Evolutionary conservation across 1,140 invertebrate species (phyloP), one percentile per base, ranked within the genome.

Genomic region (Thaumetopoea pityocampa): DNA sequence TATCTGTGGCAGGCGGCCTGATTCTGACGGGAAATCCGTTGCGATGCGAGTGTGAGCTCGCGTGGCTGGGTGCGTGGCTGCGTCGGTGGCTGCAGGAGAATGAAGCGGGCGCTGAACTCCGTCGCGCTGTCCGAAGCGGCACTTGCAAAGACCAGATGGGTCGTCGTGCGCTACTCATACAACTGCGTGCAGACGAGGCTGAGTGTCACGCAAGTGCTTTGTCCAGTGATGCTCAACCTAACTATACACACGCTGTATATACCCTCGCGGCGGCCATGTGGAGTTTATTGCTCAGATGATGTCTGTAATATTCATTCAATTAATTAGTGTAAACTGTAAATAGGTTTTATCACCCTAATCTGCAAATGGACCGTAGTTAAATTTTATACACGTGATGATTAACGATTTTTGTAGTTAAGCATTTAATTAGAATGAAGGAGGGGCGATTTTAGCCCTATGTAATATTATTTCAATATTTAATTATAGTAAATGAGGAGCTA

Each of bases 11-110:
- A 94, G 95, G 95, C 63, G 94, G 95, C 6, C 80, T 97, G 26
- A 89, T 92, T 15, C 87, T 96, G 43, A 90, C 92, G 4, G 92
- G 93, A 22, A 96, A 96, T 81, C 93, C 94, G 0, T 88, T 95
- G 64, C 88, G 90, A 8, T 97, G 95, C 59, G 94, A 95, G 51
- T 97, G 95, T 67, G 93, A 94, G 30, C 85, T 96, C 19, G 92
- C 95, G 3, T 96, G 95, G 94, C 87, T 96, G 14, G 94, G 94
- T 1, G 88, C 93, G 27, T 97, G 95, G 95, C 83, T 96, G 28
- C 86, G 94, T 8, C 87, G 94, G 16, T 96, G 94, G 94, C 51
- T 83, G 34, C 79, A 83, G 37, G 79, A 83, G 42, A 93, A 87
- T 15, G 86, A 87, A 23, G 85, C 86, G 7, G 86, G 85, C 11